Evolutionary conservation across 2,888 invertebrate species (phyloP).

Genomic region (Trichacis sp.): DNA sequence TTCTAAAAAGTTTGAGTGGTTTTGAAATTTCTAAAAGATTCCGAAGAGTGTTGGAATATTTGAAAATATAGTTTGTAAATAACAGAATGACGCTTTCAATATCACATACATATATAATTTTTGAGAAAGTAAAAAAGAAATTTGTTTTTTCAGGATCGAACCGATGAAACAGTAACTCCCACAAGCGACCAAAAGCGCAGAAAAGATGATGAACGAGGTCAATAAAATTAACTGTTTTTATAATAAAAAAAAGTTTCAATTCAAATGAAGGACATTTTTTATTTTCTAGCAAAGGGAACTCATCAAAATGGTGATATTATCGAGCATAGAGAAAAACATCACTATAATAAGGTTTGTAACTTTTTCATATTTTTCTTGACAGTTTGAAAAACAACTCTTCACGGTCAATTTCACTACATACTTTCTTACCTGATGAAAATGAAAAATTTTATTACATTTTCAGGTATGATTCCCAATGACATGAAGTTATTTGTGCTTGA

Average conservation of each 20-base stretch:
- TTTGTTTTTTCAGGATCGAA: conserved; percentile 79
- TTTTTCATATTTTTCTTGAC: neutral
- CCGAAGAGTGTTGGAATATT: too few relatives aligned
- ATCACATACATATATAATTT: too few relatives aligned
- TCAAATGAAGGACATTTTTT: conserved; percentile 13
- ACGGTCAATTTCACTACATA: too few relatives aligned
- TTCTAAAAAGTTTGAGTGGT: too few relatives aligned
- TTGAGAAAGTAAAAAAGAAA: too few relatives aligned
- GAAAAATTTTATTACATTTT: neutral
- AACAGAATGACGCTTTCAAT: too few relatives aligned
- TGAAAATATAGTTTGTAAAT: too few relatives aligned
- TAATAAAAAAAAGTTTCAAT: conserved; percentile 12
- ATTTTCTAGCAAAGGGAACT: conserved; percentile 72
- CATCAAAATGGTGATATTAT: conserved; percentile 83
- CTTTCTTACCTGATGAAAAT: too few relatives aligned
- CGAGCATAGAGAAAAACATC: conserved; percentile 80
- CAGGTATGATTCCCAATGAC: neutral
- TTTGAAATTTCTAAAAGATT: too few relatives aligned
- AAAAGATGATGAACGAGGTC: conserved; percentile 84
- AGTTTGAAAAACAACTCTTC: neutral
- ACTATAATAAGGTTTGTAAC: conserved; percentile 77
- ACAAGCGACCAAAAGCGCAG: conserved; percentile 76
- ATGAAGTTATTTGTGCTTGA: neutral
- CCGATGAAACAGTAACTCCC: conserved; percentile 75
- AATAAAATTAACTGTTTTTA: conserved; percentile 16